These are phyloP conservation scores for Acridotheres tristis DNA, from an alignment of 2,797 vertebrate species.

Conservation along the genomic window DNA sequence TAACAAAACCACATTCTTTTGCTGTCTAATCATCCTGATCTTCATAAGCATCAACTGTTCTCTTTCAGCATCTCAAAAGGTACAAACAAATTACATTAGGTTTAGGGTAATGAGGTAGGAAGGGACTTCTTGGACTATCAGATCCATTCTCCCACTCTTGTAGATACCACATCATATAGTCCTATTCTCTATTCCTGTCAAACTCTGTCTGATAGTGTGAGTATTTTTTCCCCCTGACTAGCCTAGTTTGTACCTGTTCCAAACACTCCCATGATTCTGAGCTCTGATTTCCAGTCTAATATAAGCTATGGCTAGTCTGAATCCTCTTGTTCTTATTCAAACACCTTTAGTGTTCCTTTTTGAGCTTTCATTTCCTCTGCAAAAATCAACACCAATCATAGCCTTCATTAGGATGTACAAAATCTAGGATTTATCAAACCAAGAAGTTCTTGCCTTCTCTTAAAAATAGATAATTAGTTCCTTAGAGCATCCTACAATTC, in stretches of 20 bases:
- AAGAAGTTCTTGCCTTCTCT: not conserved
- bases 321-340: not conserved
- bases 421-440: not conserved
- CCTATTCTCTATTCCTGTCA: not conserved
- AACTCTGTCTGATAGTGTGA: not conserved
- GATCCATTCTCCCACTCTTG: not conserved
- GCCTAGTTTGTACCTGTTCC: not conserved
- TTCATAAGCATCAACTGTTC: not conserved
- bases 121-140: not conserved
- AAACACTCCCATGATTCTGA: not conserved
- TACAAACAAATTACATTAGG: not conserved
- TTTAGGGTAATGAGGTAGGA: conserved; percentile 20
- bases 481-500: not conserved
- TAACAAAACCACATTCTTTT: conserved; percentile 32
- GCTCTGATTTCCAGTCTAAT: not conserved
- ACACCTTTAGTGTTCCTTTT: not conserved
- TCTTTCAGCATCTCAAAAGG: not conserved
- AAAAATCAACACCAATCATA: not conserved
- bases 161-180: conserved; percentile 18
- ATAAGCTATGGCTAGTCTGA: not conserved
- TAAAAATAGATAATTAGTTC: not conserved
- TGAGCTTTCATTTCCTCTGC: not conserved
- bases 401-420: not conserved
- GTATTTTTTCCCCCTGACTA: not conserved
- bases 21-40: not conserved